Evolutionary conservation across 1,140 invertebrate species (phyloP), one percentile per base, ranked within the genome.

Genomic region (Lysiphlebus fabarum): DNA sequence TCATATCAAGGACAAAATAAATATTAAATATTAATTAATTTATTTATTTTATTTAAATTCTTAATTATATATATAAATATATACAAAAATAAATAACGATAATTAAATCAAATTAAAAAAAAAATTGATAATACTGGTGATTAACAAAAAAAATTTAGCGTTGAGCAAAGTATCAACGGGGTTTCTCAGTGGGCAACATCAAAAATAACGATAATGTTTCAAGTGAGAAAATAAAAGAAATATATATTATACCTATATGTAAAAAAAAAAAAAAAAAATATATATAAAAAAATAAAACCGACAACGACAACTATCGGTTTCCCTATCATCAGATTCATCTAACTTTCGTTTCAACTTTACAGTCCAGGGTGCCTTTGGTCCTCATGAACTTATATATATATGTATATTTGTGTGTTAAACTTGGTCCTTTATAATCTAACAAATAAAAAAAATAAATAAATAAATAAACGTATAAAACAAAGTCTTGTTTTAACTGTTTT

Each of bases 401-500:
- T 3, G 1, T 17, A 4, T 26, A 4, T 26, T 1, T 26, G 17
- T 26, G 17, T 26, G 17, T 26, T 1, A 26, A 26, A 26, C 17
- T 26, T 26, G 17, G 17, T 4, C 17, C 17, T 4, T 26, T 26
- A 26, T 26, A 26, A 26, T 26, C 17, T 26, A 26, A 26, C 17
- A 1, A 26, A 26, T 0, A 26, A 26, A 26, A 26, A 26, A 26
- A 26, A 17, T 17, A 17, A 26, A 26, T 26, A 26, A 26, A 26
- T 26, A 26, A 26, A 26, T 26, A 26, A 26, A 26, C 1, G 17
- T 26, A 26, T 26, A 26, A 26, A 26, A 4, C 17, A 26, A 26
- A 75, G 69, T 68, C 69, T 26, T 65, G 63, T 66, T 75, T 73
- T 77, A 78, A 78, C 74, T 77, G 75, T 72, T 79, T 79, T 78